Percentiles rank a stretch among this genome's conserved stretches.
Evolutionary conservation across 2,888 invertebrate genomes (phyloP).

Genomic region (Idaea biselata): DNA sequence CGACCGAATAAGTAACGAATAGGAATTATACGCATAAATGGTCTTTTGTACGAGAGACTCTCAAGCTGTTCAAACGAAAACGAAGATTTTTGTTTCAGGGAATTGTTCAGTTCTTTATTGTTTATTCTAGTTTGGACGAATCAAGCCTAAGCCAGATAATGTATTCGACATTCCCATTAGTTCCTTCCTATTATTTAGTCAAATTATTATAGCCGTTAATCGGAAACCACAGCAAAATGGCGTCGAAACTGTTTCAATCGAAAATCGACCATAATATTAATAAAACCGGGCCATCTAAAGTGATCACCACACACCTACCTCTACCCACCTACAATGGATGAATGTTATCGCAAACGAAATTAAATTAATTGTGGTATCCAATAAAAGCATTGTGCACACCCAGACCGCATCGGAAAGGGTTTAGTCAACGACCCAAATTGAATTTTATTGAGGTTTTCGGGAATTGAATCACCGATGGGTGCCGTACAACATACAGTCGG

Average conservation of each 20-base stretch:
- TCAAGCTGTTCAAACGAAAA: too few species aligned
- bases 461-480: neutral
- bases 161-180: neutral
- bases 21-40: too few species aligned
- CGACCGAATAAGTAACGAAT: too few species aligned
- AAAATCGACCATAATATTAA: neutral
- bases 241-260: neutral
- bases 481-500: too few species aligned
- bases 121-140: too few species aligned
- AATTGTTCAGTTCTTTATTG: too few species aligned
- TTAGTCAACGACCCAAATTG: neutral
- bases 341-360: neutral
- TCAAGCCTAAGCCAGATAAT: too few species aligned
- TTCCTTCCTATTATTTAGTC: neutral
- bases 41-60: too few species aligned
- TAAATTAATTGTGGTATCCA: neutral
- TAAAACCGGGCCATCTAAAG: neutral
- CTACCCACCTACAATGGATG: neutral
- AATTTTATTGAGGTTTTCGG: neutral
- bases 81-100: too few species aligned
- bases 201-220: neutral
- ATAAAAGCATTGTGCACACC: constrained; percentile 3
- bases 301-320: neutral
- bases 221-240: neutral
- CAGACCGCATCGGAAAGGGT: neutral